Evolutionary conservation across 2,113 vertebrate species (phyloP).

Genomic region (Etheostoma spectabile): DNA sequence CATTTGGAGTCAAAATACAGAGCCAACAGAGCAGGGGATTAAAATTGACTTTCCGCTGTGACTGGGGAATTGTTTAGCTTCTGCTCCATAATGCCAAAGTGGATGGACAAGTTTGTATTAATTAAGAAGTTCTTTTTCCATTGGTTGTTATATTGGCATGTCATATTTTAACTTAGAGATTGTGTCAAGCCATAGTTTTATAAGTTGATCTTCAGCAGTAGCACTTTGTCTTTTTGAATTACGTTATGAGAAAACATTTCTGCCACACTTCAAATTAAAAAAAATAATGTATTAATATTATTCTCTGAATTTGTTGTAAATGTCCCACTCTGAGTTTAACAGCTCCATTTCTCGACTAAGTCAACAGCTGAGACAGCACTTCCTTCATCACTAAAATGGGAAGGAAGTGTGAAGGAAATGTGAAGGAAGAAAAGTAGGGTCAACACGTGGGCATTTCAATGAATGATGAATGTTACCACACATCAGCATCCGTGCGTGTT

Average conservation of each 20-base stretch:
- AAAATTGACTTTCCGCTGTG: neutral
- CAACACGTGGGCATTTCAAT: neutral
- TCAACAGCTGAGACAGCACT: constrained; percentile 14
- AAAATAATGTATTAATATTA: neutral
- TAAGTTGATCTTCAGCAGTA: neutral
- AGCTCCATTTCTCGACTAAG: neutral
- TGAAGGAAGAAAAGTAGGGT: neutral
- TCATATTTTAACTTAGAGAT: neutral
- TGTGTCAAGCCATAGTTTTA: neutral
- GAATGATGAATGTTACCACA: neutral
- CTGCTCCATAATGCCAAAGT: neutral
- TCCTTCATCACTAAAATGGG: neutral
- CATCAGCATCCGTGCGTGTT: too few species aligned
- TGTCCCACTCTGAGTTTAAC: neutral
- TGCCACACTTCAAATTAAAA: neutral
- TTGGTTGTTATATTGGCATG: neutral
- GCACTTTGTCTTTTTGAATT: neutral
- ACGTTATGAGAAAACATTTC: neutral
- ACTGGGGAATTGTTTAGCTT: neutral
- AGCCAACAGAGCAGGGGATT: constrained; percentile 1
- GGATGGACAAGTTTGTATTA: neutral
- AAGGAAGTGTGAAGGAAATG: too few species aligned
- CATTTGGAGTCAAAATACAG: constrained; percentile 1
- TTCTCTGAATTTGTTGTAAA: neutral
- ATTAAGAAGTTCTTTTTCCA: neutral